phyloP scores from a whole-genome alignment of 2,797 vertebrate species.

The Cynodonichthys magdalenae region DNA sequence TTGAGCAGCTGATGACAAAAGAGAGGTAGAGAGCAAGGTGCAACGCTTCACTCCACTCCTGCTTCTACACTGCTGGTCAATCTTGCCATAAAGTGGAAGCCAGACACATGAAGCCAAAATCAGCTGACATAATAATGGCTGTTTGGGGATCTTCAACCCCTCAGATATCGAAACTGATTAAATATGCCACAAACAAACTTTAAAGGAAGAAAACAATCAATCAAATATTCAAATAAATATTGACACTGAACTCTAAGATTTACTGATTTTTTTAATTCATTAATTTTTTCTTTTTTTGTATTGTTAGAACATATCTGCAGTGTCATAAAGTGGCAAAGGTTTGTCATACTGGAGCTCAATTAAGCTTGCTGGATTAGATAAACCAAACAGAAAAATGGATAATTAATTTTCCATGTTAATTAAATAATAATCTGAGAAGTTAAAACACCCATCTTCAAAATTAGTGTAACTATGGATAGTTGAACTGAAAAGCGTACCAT shows the following conservation, averaged over 20 bases:
- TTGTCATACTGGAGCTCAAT: neutral
- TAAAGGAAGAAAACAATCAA: neutral
- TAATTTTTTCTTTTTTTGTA: too few species aligned
- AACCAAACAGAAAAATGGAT: neutral
- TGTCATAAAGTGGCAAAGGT: neutral
- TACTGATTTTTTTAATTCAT: too few species aligned
- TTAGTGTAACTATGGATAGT: neutral
- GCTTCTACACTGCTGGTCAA: neutral
- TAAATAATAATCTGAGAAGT: neutral
- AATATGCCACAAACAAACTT: neutral
- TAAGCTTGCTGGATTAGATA: conserved; percentile 7
- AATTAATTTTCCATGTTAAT: conserved; percentile 5
- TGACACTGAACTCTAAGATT: neutral
- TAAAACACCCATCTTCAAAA: neutral
- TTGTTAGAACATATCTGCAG: neutral
- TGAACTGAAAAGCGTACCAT: neutral
- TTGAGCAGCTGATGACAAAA: conserved; percentile 1
- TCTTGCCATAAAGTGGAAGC: neutral
- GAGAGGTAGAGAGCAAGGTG: neutral
- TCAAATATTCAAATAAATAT: neutral
- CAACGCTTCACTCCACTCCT: conserved; percentile 1
- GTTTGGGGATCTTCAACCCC: too few species aligned
- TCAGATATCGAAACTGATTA: too few species aligned
- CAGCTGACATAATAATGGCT: neutral
- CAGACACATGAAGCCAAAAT: neutral